Evolutionary conservation across 2,888 invertebrate species (phyloP), one percentile per base, ranked within the genome.

Genomic region (Cryptus armator): DNA sequence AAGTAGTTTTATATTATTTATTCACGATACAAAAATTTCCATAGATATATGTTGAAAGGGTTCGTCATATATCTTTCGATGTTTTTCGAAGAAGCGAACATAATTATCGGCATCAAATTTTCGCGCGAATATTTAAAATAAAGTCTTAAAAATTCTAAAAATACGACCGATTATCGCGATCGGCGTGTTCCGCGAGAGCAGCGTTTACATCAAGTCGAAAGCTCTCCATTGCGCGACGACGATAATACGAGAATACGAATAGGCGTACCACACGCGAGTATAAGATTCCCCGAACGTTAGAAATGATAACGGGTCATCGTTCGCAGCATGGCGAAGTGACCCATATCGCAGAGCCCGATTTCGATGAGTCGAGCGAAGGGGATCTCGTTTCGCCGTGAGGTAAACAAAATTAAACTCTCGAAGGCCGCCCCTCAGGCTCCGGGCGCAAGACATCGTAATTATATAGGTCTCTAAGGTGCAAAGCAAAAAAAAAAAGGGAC

Each of bases 241-340:
- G 53, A 19, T 16, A 53, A 19, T 53, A 53, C 53, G 53, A 53
- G 53, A 53, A 24, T 3, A 24, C 24, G 24, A 24, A 24, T 24
- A 53, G 53, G 9, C 19, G 53, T 53, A 53, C 53, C 1, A 10
- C 19, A 53, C 53, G 53, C 53, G 53, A 53, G 53, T 24, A 24
- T 19, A 10, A 19, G 53, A 53, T 53, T 19, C 19, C 10, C 59
- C 59, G 59, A 59, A 24, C 59, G 59, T 24, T 59, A 29, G 24
- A 37, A 46, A 62, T 74, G 72, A 74, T 74, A 74, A 62, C 72
- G 59, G 72, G 51, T 44, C 44, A 74, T 74, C 72, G n/a, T 37
- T 74, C 46, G 59, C 29, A 16, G 72, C 44, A 46, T 43, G 59
- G 5, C 46, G 72, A 29, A 29, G 59, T 72, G 72, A 72, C 72